Percentiles rank a stretch among this genome's conserved stretches.
Conservation (phyloP, 2,888 invertebrate species). For the Lingula anatina region DNA sequence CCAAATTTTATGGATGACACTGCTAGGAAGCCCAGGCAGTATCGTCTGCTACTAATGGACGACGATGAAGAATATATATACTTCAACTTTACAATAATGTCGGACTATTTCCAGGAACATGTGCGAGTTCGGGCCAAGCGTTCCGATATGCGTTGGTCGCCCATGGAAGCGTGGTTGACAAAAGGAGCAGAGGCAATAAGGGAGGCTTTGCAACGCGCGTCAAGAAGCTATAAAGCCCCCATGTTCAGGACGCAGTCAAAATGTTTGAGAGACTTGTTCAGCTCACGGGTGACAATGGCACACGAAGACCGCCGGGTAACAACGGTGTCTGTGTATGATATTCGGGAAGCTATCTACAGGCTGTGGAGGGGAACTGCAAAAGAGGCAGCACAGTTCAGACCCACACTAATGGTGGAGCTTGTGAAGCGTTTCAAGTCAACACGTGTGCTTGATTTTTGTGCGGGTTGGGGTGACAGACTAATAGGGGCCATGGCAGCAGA, state of each 20-base stretch:
- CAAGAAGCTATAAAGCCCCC: too few relatives aligned
- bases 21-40: too few relatives aligned
- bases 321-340: background rate
- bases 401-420: background rate
- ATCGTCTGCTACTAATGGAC: too few relatives aligned
- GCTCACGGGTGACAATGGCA: background rate
- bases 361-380: background rate
- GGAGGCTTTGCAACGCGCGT: background rate
- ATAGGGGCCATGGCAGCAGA: background rate
- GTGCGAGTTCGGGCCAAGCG: background rate
- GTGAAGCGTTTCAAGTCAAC: background rate
- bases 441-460: background rate
- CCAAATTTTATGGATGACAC: too few relatives aligned
- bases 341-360: background rate
- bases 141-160: background rate
- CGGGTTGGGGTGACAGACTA: background rate
- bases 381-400: background rate
- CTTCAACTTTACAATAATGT: background rate
- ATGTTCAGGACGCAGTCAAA: background rate
- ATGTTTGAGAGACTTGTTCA: background rate
- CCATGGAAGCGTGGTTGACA: background rate
- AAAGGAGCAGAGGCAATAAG: background rate
- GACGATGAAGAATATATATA: too few relatives aligned
- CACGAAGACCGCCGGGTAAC: background rate
- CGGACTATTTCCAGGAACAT: background rate